These are phyloP conservation scores for Elachura formosa DNA, from an alignment of 2,113 vertebrate species.

Conservation along the genomic window DNA sequence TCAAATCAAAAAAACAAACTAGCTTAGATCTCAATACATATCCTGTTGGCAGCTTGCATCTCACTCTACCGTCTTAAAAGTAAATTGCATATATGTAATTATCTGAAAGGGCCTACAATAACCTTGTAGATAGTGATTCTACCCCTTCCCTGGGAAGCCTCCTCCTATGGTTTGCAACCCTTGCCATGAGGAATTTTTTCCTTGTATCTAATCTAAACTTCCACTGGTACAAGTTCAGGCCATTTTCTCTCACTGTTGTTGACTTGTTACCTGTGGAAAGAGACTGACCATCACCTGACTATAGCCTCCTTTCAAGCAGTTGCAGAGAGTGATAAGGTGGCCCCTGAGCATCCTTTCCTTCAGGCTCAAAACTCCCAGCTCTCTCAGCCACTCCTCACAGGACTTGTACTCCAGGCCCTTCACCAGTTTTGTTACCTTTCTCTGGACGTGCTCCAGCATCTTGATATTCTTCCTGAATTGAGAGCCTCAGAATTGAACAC, in stretches of 20 bases:
- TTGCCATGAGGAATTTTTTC: background rate
- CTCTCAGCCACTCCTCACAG: background rate
- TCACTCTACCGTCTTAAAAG: background rate
- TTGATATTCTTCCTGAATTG: too few relatives aligned
- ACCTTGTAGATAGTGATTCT: background rate
- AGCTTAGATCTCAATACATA: background rate
- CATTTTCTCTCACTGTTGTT: background rate
- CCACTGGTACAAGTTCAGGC: background rate
- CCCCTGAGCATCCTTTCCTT: background rate
- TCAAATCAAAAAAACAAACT: background rate
- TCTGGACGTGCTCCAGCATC: too few relatives aligned
- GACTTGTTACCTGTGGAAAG: background rate
- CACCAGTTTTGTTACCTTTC: background rate
- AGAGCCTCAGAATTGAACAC: accelerated
- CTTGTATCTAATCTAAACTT: background rate
- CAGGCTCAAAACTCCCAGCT: background rate
- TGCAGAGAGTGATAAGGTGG: background rate
- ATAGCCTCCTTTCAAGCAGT: background rate
- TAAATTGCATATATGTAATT: background rate
- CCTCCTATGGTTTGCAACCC: background rate
- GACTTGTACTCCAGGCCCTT: background rate
- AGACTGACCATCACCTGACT: too few relatives aligned
- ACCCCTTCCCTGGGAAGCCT: background rate
- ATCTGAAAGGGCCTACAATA: background rate
- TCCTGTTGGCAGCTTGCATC: background rate